These are phyloP conservation scores for Pollenia angustigena DNA, from an alignment of 2,888 invertebrate species.

Conservation along the genomic window DNA sequence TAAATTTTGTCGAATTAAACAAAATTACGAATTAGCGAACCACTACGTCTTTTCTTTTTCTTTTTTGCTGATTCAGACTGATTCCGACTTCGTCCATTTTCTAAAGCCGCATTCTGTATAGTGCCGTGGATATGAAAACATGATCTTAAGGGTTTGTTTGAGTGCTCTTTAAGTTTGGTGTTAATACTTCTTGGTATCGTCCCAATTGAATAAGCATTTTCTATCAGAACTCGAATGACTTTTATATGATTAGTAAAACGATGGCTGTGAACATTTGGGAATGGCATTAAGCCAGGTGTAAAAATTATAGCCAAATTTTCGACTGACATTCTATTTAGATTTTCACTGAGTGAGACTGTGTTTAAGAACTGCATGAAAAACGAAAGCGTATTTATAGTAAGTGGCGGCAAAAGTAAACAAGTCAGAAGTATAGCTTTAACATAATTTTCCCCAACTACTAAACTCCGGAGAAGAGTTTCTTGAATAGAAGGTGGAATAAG, in stretches of 20 bases:
- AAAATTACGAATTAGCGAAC: conserved; percentile 91
- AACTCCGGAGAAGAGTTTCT: conserved; percentile 90
- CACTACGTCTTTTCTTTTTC: conserved; percentile 93
- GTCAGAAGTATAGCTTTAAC: conserved; percentile 87
- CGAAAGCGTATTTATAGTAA: conserved; percentile 91
- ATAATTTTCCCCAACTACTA: conserved; percentile 86
- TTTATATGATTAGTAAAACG: conserved; percentile 89
- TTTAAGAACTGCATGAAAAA: conserved; percentile 89
- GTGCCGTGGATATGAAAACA: conserved; percentile 43
- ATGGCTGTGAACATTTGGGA: conserved; percentile 86
- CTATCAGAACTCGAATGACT: conserved; percentile 90
- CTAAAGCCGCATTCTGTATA: conserved; percentile 68
- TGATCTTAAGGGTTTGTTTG: not conserved
- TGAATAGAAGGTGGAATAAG: conserved; percentile 89
- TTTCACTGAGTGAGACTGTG: conserved; percentile 87
- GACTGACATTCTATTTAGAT: conserved; percentile 92
- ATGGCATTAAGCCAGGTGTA: conserved; percentile 94
- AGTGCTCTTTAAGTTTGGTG: conserved; percentile 81
- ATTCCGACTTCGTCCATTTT: not conserved
- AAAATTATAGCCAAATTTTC: conserved; percentile 94
- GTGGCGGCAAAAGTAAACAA: conserved; percentile 89
- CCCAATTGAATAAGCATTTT: conserved; percentile 91
- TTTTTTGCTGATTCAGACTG: conserved; percentile 77
- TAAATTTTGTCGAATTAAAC: conserved; percentile 68
- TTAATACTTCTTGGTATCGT: conserved; percentile 87